Evolutionary conservation across 2,888 invertebrate genomes (phyloP).

Genomic region (Epirrhoe tristata): DNA sequence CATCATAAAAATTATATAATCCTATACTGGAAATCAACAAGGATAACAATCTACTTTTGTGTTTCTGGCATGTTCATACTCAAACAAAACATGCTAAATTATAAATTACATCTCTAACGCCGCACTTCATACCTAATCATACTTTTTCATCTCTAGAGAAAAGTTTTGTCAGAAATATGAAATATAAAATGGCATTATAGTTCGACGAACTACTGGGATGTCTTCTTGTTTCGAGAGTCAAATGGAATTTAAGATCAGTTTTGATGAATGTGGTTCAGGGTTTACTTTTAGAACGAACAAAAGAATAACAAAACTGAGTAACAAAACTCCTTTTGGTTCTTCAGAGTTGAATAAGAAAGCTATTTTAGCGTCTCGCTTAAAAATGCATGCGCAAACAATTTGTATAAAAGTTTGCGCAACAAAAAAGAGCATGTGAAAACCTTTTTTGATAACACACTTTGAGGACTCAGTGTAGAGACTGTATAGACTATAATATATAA

Average conservation of each 20-base stretch:
- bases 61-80: no score
- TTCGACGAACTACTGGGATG: slow-evolving; percentile 18
- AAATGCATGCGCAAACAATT: no score
- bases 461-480: no score
- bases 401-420: no score
- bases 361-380: neutral
- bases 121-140: slow-evolving; percentile 51
- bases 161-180: slow-evolving; percentile 46
- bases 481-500: no score
- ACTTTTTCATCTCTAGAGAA: slow-evolving; percentile 48
- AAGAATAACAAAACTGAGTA: neutral
- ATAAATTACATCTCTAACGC: slow-evolving; percentile 3
- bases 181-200: slow-evolving; percentile 45
- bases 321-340: no score
- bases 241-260: slow-evolving; percentile 20
- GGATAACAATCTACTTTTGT: no score
- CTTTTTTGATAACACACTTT: no score
- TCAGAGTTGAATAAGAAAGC: neutral
- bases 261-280: neutral
- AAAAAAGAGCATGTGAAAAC: no score
- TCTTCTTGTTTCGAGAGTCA: slow-evolving; percentile 15
- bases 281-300: slow-evolving; percentile 5
- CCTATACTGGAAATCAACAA: no score
- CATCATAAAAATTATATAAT: no score
- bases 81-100: neutral